Percentiles rank a stretch among this genome's conserved stretches.
Conservation (phyloP, 2,888 invertebrate species). For the Bombyx huttoni region DNA sequence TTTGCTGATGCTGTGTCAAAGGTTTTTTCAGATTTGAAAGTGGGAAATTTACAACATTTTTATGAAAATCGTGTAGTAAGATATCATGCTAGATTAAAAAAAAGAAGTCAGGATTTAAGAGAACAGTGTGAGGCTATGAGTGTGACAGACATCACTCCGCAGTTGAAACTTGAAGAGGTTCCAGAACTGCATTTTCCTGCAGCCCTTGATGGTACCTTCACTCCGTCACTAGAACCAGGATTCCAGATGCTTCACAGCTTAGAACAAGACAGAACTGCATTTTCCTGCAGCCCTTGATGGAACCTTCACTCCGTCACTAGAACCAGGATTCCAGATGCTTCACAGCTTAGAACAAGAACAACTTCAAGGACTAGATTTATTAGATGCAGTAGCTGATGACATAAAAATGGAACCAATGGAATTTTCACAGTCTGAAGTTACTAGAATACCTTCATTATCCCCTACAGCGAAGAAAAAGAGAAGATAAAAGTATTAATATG, state of each 20-base stretch:
- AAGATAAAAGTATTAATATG: slow-evolving; percentile 28
- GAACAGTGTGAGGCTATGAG: slow-evolving; percentile 42
- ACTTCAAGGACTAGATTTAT: slow-evolving; percentile 50
- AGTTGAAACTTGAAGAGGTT: slow-evolving; percentile 58
- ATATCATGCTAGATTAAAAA: slow-evolving; percentile 48
- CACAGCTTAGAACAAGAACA: slow-evolving; percentile 76
- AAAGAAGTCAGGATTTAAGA: slow-evolving; percentile 37
- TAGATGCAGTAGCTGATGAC: slow-evolving; percentile 54
- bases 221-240: slow-evolving; percentile 74
- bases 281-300: slow-evolving; percentile 66
- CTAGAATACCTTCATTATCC: slow-evolving; percentile 40
- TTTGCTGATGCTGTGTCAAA: slow-evolving; percentile 62
- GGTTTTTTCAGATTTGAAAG: slow-evolving; percentile 54
- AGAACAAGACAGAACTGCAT: slow-evolving; percentile 70
- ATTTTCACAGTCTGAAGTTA: slow-evolving; percentile 45
- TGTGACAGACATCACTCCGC: slow-evolving; percentile 45
- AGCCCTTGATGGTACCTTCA: slow-evolving; percentile 60
- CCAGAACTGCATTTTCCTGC: slow-evolving; percentile 70
- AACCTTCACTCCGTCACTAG: slow-evolving; percentile 70
- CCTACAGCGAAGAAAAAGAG: slow-evolving; percentile 59
- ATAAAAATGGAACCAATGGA: slow-evolving; percentile 59
- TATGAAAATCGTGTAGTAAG: slow-evolving; percentile 50
- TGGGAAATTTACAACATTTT: slow-evolving; percentile 54
- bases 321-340: slow-evolving; percentile 77
- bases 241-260: slow-evolving; percentile 77